phyloP scores from a whole-genome alignment of 2,113 vertebrate genomes.

The Capreolus pygargus region DNA sequence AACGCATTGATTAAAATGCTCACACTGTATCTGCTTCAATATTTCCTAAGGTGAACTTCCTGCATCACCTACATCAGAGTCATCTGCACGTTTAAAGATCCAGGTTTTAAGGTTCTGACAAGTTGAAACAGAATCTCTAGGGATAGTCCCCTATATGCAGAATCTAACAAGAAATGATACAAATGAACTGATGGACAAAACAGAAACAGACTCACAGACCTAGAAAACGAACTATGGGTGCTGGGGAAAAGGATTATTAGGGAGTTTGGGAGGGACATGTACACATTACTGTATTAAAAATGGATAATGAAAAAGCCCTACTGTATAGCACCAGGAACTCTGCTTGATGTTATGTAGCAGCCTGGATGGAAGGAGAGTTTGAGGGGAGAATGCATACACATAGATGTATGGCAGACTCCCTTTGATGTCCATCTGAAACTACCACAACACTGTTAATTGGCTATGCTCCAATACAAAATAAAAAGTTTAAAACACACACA shows the following conservation, averaged over 20 bases:
- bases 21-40: neutral
- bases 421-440: neutral
- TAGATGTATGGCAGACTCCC: neutral
- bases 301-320: neutral
- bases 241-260: neutral
- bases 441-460: neutral
- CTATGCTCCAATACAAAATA: neutral
- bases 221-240: neutral
- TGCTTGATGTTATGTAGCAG: neutral
- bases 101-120: neutral
- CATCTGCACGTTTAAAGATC: neutral
- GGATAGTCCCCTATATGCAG: neutral
- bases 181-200: neutral
- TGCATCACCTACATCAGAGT: neutral
- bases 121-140: neutral
- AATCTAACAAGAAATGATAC: neutral
- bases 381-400: neutral
- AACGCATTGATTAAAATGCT: neutral
- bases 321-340: neutral
- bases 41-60: neutral
- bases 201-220: neutral
- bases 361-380: neutral
- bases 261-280: neutral
- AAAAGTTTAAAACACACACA: neutral
- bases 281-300: neutral